These are phyloP conservation scores for Sesamia nonagrioides DNA, from an alignment of 1,140 invertebrate genomes.

Conservation along the genomic window DNA sequence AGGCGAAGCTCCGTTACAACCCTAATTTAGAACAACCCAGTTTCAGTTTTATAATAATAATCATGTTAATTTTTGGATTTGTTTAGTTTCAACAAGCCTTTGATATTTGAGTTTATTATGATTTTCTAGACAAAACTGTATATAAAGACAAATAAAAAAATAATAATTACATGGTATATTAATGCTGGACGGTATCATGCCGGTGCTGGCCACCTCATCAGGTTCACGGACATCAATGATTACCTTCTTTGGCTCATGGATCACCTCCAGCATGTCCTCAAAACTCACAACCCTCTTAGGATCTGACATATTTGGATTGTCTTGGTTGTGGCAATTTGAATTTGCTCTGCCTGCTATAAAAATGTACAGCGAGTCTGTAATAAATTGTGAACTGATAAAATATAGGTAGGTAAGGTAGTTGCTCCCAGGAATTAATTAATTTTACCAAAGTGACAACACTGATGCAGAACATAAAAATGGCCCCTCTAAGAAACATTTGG, in stretches of 20 bases:
- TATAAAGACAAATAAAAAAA: neutral
- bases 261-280: constrained; percentile 76
- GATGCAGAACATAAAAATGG: too few species aligned
- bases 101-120: too few species aligned
- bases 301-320: constrained; percentile 64
- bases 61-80: too few species aligned
- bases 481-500: too few species aligned
- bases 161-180: constrained; percentile 90
- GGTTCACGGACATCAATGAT: constrained; percentile 91
- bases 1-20: too few species aligned
- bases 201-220: constrained; percentile 89
- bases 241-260: constrained; percentile 77
- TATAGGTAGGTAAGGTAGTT: too few species aligned
- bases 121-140: neutral
- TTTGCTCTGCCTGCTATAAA: neutral
- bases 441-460: too few species aligned
- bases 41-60: too few species aligned
- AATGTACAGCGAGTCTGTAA: constrained; percentile 5
- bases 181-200: constrained; percentile 90
- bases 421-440: too few species aligned
- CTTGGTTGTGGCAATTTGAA: neutral
- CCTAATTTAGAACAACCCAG: too few species aligned
- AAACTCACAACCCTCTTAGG: constrained; percentile 73
- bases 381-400: neutral
- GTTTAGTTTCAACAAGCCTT: too few species aligned